A percentile compares a stretch with the other conserved stretches of the same genome.
phyloP scores from a whole-genome alignment of 2,113 vertebrate species.

The Urocynchramus pylzowi region DNA sequence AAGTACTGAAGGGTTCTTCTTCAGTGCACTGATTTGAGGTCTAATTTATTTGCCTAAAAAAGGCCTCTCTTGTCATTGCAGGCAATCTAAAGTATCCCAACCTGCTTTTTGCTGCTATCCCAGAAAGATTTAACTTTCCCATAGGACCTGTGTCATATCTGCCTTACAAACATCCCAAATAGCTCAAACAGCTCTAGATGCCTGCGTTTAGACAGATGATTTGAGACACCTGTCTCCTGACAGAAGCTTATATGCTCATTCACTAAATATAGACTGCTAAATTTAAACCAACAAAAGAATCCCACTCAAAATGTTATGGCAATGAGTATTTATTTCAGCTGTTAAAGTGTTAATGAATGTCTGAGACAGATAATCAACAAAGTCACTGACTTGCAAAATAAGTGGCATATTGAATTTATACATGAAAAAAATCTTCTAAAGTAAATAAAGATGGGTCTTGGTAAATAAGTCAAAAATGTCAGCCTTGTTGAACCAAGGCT shows the following conservation, averaged over 20 bases:
- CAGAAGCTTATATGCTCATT: background rate
- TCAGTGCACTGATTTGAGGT: background rate
- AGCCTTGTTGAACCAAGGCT: background rate
- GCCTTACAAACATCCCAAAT: background rate
- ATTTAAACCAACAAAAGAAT: background rate
- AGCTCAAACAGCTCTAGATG: background rate
- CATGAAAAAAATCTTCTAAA: background rate
- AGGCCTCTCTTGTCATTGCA: background rate
- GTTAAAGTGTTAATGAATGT: background rate
- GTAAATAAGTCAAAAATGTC: background rate
- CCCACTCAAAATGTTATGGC: background rate
- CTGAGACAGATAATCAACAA: background rate
- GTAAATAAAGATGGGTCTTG: background rate
- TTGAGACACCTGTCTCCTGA: background rate
- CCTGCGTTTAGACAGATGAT: background rate
- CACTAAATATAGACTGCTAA: background rate
- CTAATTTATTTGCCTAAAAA: background rate
- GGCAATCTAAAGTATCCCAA: background rate
- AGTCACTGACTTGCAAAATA: background rate
- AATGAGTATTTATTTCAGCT: background rate
- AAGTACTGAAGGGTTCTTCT: background rate
- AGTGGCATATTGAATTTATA: background rate
- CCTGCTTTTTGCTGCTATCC: background rate
- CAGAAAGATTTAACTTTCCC: background rate
- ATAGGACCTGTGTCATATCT: background rate